Conservation (phyloP, 2,113 vertebrate genomes). For the Platysternon megacephalum region DNA sequence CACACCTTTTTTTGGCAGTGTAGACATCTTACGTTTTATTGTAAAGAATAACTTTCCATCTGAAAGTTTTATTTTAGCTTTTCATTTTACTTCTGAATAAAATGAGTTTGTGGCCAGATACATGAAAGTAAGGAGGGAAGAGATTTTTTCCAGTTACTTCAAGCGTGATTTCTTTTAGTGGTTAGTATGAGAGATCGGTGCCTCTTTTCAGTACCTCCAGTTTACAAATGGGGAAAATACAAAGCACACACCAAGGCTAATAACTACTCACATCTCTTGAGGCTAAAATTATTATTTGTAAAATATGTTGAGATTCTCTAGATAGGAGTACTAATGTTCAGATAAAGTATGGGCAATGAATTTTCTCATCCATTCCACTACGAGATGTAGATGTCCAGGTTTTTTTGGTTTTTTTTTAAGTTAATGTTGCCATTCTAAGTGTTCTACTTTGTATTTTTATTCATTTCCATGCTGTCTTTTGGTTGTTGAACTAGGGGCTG, state of each 20-base stretch:
- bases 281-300: not conserved
- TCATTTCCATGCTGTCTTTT: not conserved
- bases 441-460: not conserved
- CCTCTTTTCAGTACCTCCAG: not conserved
- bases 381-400: not conserved
- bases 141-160: not conserved
- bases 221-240: not conserved
- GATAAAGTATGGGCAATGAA: not conserved
- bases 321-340: not conserved
- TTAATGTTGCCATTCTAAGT: not conserved
- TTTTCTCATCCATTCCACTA: not conserved
- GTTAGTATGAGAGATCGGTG: not conserved
- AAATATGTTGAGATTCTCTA: not conserved
- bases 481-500: not conserved
- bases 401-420: not conserved
- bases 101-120: not conserved
- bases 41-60: not conserved
- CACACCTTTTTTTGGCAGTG: not conserved
- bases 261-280: not conserved
- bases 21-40: not conserved
- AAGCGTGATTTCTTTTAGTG: not conserved
- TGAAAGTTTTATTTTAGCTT: constrained; percentile 33
- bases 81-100: constrained; percentile 4
- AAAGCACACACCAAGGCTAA: not conserved
- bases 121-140: not conserved